phyloP scores from a whole-genome alignment of 2,797 vertebrate genomes.

The Nannoperca australis region DNA sequence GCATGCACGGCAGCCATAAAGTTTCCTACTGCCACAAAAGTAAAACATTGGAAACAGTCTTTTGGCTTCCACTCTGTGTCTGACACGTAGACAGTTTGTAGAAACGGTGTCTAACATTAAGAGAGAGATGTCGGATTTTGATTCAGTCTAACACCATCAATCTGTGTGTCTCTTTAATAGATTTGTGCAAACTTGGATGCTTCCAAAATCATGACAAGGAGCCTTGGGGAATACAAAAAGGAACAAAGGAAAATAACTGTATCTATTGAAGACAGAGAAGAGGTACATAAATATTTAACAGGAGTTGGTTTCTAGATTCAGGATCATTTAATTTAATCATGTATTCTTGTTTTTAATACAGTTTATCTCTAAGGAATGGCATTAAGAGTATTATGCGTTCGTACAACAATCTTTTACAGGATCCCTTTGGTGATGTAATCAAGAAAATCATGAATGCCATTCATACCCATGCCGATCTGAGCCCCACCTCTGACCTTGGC shows the following conservation, averaged over 20 bases:
- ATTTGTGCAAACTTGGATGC: constrained; percentile 97
- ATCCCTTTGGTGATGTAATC: constrained; percentile 93
- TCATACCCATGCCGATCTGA: constrained; percentile 87
- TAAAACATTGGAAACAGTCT: constrained; percentile 39
- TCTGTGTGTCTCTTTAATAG: constrained; percentile 78
- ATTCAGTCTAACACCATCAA: background rate
- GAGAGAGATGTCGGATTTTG: constrained; percentile 23
- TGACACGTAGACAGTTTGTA: background rate
- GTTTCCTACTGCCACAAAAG: constrained; percentile 36
- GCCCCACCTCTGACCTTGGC: constrained; percentile 88
- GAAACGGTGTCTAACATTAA: constrained; percentile 3
- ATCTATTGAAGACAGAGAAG: constrained; percentile 86
- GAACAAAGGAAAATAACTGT: constrained; percentile 87
- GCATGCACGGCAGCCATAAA: constrained; percentile 52
- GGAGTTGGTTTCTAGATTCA: too few relatives aligned
- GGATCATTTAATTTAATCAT: background rate
- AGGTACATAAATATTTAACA: constrained; percentile 75
- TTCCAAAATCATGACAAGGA: constrained; percentile 89
- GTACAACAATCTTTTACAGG: constrained; percentile 81
- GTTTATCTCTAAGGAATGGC: background rate
- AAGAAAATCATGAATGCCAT: constrained; percentile 92
- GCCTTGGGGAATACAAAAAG: constrained; percentile 83
- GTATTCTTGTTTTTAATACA: background rate
- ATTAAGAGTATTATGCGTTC: background rate
- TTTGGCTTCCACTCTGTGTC: constrained; percentile 14